Evolutionary conservation across 2,888 invertebrate genomes (phyloP).

Genomic region (Temnothorax rugatulus): DNA sequence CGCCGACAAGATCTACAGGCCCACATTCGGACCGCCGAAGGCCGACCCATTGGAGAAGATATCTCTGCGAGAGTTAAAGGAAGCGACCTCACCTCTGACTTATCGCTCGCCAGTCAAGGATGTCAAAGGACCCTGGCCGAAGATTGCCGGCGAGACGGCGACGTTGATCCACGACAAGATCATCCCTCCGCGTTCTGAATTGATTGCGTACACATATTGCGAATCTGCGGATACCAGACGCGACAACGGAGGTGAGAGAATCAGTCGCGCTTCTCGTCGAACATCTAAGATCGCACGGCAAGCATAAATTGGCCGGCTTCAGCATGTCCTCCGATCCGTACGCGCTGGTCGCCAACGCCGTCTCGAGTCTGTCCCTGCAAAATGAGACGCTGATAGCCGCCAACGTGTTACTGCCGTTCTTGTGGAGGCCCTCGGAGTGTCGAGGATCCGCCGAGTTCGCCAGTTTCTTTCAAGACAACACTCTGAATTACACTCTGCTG

Average conservation of each 20-base stretch:
- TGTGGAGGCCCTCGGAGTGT: conserved; percentile 34
- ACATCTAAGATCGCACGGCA: background rate
- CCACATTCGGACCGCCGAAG: conserved; percentile 38
- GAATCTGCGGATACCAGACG: conserved; percentile 42
- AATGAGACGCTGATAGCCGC: conserved; percentile 15
- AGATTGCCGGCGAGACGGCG: conserved; percentile 36
- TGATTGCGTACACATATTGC: conserved; percentile 49
- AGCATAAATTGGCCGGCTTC: background rate
- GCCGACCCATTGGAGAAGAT: conserved; percentile 53
- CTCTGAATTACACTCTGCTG: conserved; percentile 40
- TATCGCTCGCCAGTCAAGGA: background rate
- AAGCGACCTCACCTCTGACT: conserved; percentile 6
- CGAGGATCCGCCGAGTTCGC: background rate
- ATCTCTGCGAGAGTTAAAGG: conserved; percentile 22
- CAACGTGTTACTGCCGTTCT: conserved; percentile 42
- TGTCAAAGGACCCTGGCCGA: conserved; percentile 23
- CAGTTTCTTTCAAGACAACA: conserved; percentile 30
- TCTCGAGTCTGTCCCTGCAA: conserved; percentile 12
- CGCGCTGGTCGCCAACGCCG: background rate
- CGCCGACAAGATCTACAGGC: conserved; percentile 43
- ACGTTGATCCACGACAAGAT: background rate
- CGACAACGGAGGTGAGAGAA: conserved; percentile 38
- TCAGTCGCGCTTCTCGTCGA: conserved; percentile 2
- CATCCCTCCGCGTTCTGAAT: conserved; percentile 12
- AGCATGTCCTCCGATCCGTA: background rate